Evolutionary conservation across 2,888 invertebrate species (phyloP), one percentile per base, ranked within the genome.

Genomic region (Agrypnus murinus): DNA sequence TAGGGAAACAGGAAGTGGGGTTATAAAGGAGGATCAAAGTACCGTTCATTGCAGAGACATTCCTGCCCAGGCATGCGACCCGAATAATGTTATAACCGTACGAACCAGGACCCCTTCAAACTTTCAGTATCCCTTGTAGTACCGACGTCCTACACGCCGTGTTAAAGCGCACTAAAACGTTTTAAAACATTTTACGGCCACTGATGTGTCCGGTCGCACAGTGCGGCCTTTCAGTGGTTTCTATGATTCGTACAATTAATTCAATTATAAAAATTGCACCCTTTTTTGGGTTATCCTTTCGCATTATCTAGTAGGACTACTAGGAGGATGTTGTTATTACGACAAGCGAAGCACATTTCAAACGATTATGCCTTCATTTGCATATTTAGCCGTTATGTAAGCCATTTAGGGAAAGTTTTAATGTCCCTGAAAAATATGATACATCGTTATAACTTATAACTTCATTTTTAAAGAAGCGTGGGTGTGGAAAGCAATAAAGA

Each of bases 61-160:
- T 73, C 71, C 65, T 67, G 65, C 45, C 57, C 31, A 68, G 71
- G 73, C 65, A 73, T 71, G 71, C 71, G 73, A 71, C 71, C 65
- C 73, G 71, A 71, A 73, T 73, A 73, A 73, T 62, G 67, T 73
- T 68, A 71, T 73, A 71, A 67, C 64, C 67, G 34, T 66, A 63
- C 45, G 43, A 69, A 63, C 63, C 69, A 63, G 57, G 60, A 64
- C 45, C 70, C 70, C 57, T 60, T 59, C 53, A 65, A 73, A 73
- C 64, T 65, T 71, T 71, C 60, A 66, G 45, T 64, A 64, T 65
- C 50, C 64, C 68, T 65, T 60, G 46, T n/a, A n/a, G n/a, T 67
- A 71, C 48, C 17, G 62, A 71, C 55, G 60, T 53, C 48, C 55
- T 65, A 58, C 50, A 55, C 60, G 59, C 43, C 50, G 40, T 60